Conservation (phyloP, 1,140 invertebrate species). For the Pogonus chalceus region DNA sequence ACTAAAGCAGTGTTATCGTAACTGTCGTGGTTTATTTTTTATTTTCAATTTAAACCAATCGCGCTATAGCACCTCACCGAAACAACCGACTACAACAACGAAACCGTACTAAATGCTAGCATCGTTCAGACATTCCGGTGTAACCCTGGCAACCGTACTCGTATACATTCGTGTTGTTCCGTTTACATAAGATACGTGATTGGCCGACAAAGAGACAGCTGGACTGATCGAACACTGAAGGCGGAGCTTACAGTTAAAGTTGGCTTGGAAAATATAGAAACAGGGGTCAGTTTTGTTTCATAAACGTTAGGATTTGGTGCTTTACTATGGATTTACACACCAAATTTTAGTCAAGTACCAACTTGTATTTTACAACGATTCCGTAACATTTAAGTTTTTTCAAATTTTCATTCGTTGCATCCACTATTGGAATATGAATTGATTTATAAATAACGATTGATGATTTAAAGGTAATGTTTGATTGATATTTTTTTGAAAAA, state of each 20-base stretch:
- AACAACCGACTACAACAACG: slow-evolving; percentile 29
- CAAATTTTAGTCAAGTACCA: too few relatives aligned
- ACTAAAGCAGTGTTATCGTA: neutral
- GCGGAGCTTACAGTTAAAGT: neutral
- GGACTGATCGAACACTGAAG: neutral
- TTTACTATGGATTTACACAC: too few relatives aligned
- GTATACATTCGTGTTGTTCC: slow-evolving; percentile 19
- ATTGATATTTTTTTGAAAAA: neutral
- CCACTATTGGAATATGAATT: too few relatives aligned
- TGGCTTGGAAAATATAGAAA: neutral
- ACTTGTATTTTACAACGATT: too few relatives aligned
- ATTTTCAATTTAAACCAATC: neutral
- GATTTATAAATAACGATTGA: too few relatives aligned
- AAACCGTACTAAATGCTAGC: slow-evolving; percentile 33
- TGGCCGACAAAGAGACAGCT: slow-evolving; percentile 14
- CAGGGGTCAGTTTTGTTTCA: neutral
- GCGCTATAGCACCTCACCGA: slow-evolving; percentile 17
- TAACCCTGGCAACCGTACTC: slow-evolving; percentile 31
- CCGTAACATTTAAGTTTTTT: too few relatives aligned
- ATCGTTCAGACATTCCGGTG: slow-evolving; percentile 27
- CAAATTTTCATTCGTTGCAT: too few relatives aligned
- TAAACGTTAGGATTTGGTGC: neutral
- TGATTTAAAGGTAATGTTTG: too few relatives aligned
- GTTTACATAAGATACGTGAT: slow-evolving; percentile 15
- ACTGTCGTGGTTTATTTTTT: neutral